Base-by-base conservation (phyloP, 1,140 invertebrate species). In the Hyposmocoma kahamanoa region DNA sequence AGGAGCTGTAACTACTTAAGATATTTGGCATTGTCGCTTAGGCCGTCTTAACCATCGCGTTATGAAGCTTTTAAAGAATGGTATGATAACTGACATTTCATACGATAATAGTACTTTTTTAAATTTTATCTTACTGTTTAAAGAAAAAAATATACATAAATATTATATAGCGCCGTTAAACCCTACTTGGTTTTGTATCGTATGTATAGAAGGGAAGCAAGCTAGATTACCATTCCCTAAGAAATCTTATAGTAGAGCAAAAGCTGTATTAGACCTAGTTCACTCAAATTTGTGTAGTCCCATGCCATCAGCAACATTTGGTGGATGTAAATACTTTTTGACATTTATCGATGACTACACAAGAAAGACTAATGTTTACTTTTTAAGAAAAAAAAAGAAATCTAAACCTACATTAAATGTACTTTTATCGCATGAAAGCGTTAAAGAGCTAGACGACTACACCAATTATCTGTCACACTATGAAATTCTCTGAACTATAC, bases 311-410 rank as follows among this genome's bases (percentile, higher is more conserved):
- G 17, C 45, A 30, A 63, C 62, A 0, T 36, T 54, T 24, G 46
- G 52, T 22, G 55, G 57, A 1, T 39, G 47, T n/a, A 60, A 48
- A 50, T 69, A 72, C 55, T 65, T 71, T 20, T 17, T 67, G 9
- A 53, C 61, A 10, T 70, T 70, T 22, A 62, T 67, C 34, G 65
- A 74, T 50, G 67, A 75, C 18, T 48, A 17, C 34, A 50, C 58
- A 2, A 50, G 57, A 8, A 65, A 51, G 51, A 48, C 45, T 8
- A 6, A 11, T 28, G n/a, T n/a, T n/a, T n/a, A n/a, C n/a, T n/a
- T n/a, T n/a, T n/a, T n/a, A n/a, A n/a, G n/a, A n/a, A n/a, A n/a
- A n/a, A n/a, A n/a, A n/a, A n/a, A n/a, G n/a, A n/a, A n/a, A n/a
- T n/a, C n/a, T n/a, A n/a, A n/a, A n/a, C n/a, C n/a, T n/a, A n/a